phyloP scores from a whole-genome alignment of 2,888 invertebrate genomes.

The Exephanes ischioxanthus region DNA sequence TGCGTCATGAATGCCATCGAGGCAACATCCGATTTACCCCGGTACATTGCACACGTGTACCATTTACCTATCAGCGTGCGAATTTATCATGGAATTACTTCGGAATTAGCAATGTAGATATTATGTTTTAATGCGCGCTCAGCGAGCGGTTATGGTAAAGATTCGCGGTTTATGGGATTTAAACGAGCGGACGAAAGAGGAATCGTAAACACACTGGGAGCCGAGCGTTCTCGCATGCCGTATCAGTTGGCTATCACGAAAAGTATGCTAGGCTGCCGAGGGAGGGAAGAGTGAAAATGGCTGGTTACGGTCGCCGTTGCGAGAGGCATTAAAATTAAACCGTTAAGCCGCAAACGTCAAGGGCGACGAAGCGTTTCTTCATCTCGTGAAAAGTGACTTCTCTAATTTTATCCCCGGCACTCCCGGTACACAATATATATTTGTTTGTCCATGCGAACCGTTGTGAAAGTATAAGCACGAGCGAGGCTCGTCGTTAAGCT shows the following conservation, averaged over 20 bases:
- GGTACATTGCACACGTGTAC: neutral
- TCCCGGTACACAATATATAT: slow-evolving; percentile 21
- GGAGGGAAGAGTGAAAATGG: slow-evolving; percentile 10
- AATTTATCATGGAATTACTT: slow-evolving; percentile 38
- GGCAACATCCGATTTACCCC: neutral
- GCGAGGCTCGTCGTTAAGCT: slow-evolving; percentile 33
- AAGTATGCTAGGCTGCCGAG: neutral
- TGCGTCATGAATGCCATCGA: neutral
- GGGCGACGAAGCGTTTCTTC: slow-evolving; percentile 43
- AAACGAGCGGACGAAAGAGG: slow-evolving; percentile 42
- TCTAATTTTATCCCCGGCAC: slow-evolving; percentile 48
- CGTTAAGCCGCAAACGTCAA: slow-evolving; percentile 57
- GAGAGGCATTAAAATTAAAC: slow-evolving; percentile 52
- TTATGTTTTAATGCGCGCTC: slow-evolving; percentile 32
- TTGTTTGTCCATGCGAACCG: neutral
- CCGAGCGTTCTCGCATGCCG: neutral
- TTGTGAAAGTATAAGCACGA: slow-evolving; percentile 21
- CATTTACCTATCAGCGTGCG: neutral
- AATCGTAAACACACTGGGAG: slow-evolving; percentile 30
- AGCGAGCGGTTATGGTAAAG: neutral
- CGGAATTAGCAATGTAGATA: slow-evolving; percentile 46
- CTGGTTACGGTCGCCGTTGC: slow-evolving; percentile 15
- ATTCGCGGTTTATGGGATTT: slow-evolving; percentile 48
- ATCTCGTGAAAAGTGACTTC: slow-evolving; percentile 45
- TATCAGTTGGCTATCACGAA: slow-evolving; percentile 34